phyloP scores from a whole-genome alignment of 2,113 vertebrate species.

The Phyllostomus hastatus region DNA sequence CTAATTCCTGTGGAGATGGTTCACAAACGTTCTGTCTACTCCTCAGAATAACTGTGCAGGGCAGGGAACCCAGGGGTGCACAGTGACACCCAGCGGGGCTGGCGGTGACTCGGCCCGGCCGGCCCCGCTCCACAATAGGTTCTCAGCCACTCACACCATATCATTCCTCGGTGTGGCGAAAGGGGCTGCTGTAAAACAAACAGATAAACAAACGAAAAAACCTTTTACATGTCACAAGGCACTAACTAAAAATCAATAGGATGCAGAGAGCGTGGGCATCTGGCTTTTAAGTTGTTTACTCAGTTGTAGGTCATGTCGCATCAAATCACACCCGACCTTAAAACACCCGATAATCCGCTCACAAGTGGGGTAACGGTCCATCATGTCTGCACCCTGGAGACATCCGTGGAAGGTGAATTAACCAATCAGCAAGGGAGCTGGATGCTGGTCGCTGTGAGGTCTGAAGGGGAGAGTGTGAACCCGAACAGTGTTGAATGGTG shows the following conservation, averaged over 20 bases:
- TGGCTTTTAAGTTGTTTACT: conserved; percentile 58
- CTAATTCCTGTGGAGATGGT: background rate
- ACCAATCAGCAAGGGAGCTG: conserved; percentile 68
- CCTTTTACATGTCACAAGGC: background rate
- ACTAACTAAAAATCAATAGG: conserved; percentile 52
- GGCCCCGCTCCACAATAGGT: background rate
- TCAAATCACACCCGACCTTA: conserved; percentile 58
- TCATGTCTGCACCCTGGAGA: conserved; percentile 53
- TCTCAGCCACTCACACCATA: background rate
- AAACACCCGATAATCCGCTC: conserved; percentile 64
- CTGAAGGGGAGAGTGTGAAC: conserved; percentile 44
- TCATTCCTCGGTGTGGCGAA: background rate
- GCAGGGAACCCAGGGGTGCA: background rate
- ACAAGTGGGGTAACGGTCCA: conserved; percentile 66
- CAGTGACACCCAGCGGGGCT: too few species aligned
- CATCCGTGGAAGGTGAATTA: conserved; percentile 63
- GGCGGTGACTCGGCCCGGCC: background rate
- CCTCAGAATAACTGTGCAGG: background rate
- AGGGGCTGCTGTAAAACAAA: background rate
- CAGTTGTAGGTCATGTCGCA: conserved; percentile 40
- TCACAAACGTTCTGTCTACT: background rate
- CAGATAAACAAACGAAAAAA: background rate
- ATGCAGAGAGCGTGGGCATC: background rate
- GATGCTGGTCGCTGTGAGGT: conserved; percentile 52
- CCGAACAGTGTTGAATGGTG: conserved; percentile 57